Percentiles rank a stretch among this genome's conserved stretches.
phyloP scores from a whole-genome alignment of 2,888 invertebrate genomes.

The Rhamnusium bicolor region DNA sequence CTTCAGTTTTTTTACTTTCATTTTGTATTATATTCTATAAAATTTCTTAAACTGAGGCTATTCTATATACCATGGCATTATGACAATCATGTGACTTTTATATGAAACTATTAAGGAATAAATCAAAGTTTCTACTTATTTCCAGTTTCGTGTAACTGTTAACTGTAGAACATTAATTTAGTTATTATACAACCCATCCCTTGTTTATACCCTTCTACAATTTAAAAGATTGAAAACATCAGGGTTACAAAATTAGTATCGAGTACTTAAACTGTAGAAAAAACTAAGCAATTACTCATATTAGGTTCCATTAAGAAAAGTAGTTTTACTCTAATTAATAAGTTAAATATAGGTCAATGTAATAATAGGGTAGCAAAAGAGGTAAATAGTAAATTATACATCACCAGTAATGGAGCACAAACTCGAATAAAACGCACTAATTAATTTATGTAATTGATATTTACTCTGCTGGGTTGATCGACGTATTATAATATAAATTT shows the following conservation, averaged over 20 bases:
- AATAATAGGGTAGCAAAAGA: constrained; percentile 32
- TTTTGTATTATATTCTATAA: constrained; percentile 1
- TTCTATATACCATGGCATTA: not conserved
- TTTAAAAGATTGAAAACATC: constrained; percentile 12
- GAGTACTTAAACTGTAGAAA: not conserved
- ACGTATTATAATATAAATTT: constrained; percentile 43
- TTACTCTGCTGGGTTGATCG: constrained; percentile 30
- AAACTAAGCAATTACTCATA: not conserved
- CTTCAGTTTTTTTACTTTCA: constrained; percentile 23
- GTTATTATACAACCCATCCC: not conserved
- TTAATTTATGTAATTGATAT: constrained; percentile 32
- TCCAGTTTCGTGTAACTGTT: not conserved
- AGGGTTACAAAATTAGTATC: constrained; percentile 5
- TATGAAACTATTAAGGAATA: not conserved
- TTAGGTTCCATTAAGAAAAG: not conserved
- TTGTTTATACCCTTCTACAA: not conserved
- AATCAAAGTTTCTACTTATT: not conserved
- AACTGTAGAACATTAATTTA: not conserved
- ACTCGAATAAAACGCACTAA: constrained; percentile 26
- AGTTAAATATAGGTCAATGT: constrained; percentile 34
- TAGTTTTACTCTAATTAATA: not conserved
- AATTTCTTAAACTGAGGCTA: not conserved
- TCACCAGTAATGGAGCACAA: constrained; percentile 3
- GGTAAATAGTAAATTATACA: constrained; percentile 21
- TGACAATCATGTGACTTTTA: constrained; percentile 38